Evolutionary conservation across 2,113 vertebrate genomes (phyloP).

Genomic region (Sceloporus tristichus): DNA sequence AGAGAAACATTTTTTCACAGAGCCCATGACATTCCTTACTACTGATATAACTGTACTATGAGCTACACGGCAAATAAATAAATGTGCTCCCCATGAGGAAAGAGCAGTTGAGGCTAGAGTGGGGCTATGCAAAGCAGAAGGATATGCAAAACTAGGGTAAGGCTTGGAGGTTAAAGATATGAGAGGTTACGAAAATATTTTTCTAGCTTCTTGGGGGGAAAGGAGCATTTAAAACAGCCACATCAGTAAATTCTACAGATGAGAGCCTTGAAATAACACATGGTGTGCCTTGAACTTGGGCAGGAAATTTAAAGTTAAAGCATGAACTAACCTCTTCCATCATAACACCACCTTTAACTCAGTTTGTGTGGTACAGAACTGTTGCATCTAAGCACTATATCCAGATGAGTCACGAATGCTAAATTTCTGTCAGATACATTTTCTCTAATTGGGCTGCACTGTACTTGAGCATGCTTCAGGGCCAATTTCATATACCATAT

Average conservation of each 20-base stretch:
- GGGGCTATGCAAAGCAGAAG: neutral
- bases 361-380: neutral
- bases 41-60: no score
- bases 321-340: accelerated
- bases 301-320: conserved; percentile 21
- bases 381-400: neutral
- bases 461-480: neutral
- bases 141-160: neutral
- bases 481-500: neutral
- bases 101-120: conserved; percentile 29
- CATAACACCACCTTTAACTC: no score
- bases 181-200: conserved; percentile 42
- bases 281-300: neutral
- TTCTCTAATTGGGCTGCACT: neutral
- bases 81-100: conserved; percentile 16
- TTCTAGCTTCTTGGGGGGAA: neutral
- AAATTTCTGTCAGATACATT: neutral
- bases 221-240: neutral
- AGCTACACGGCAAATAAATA: conserved; percentile 49
- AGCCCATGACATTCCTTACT: conserved; percentile 31
- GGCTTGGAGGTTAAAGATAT: conserved; percentile 19
- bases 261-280: conserved; percentile 36
- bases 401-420: neutral
- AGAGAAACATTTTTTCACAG: no score
- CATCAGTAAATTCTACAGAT: conserved; percentile 35